Conservation (phyloP, 2,888 invertebrate genomes). For the Peribatodes rhomboidaria region DNA sequence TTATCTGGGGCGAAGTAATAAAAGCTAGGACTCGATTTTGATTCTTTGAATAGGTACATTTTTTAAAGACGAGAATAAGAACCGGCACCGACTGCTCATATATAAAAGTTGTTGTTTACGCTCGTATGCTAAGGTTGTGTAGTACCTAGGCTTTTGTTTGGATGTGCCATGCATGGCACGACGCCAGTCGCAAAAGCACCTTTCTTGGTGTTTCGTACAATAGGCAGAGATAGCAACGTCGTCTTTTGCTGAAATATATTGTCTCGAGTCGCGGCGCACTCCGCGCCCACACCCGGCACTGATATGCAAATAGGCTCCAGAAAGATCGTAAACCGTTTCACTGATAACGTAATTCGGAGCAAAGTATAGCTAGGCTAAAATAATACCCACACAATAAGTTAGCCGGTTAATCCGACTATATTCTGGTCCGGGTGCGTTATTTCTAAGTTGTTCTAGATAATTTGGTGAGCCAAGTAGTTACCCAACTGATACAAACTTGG, state of each 20-base stretch:
- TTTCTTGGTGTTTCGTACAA: conserved; percentile 68
- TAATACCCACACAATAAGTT: conserved; percentile 50
- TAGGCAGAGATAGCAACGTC: conserved; percentile 73
- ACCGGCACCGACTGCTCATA: conserved; percentile 6
- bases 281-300: conserved; percentile 68
- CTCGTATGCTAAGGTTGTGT: conserved; percentile 16
- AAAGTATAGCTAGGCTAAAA: conserved; percentile 61
- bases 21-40: conserved; percentile 19
- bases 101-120: conserved; percentile 23
- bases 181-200: conserved; percentile 65
- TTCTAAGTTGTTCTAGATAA: conserved; percentile 39
- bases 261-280: conserved; percentile 68
- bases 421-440: conserved; percentile 27
- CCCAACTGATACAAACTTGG: conserved; percentile 23
- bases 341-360: conserved; percentile 77
- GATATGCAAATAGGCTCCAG: conserved; percentile 81
- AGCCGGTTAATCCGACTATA: conserved; percentile 45
- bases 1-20: conserved; percentile 25
- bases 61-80: conserved; percentile 8
- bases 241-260: conserved; percentile 78
- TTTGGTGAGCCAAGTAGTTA: conserved; percentile 32
- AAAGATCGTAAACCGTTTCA: conserved; percentile 80
- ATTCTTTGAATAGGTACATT: conserved; percentile 1
- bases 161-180: conserved; percentile 64
- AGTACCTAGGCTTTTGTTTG: conserved; percentile 44